Base-by-base conservation (phyloP, 2,888 invertebrate genomes). In the Quadriops clusia region DNA sequence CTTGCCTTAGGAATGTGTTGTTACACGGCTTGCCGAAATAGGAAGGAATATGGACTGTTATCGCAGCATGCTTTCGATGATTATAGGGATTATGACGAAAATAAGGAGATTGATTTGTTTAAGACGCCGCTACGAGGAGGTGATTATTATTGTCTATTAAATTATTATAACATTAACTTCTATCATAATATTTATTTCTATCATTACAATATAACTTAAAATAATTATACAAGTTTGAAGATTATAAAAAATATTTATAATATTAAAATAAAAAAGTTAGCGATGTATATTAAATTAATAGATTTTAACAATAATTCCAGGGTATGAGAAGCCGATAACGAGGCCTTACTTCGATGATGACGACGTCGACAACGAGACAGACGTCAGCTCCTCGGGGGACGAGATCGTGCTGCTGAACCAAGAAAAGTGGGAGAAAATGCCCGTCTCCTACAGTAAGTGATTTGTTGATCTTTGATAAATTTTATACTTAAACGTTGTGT, bases 321-420 rank as follows among this genome's bases (percentile, higher is more conserved):
- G 37, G 45, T 42, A 38, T 45, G 54, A 50, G 28, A 54, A 56
- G 39, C 49, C 53, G 7, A 33, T 57, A 8, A 50, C 53, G 3
- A 66, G 70, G 46, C 80, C 82, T 1, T 82, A 81, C 53, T 83
- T 68, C 44, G 81, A 82, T 41, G 77, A 78, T 15, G 77, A 79
- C 23, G 72, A 77, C 3, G 59, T 74, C 28, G 56, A 55, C 7
- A 51, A 54, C 4, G 46, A 51, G 4, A 42, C 47, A 22, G 42
- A 47, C 12, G 44, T 41, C 18, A 41, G 42, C 9, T 41, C 43
- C 5, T 42, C 41, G 3, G 49, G 46, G 16, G 47, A 49, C 17
- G 49, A 49, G 27, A 41, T 43, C 10, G 42, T 44, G 5, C 30
- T 43, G 14, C 26, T 43, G 27, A 33, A 32, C 11, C 15, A 31